phyloP scores from a whole-genome alignment of 53 echinoderm and acorn worm genomes.

The Paelopatides confundens region DNA sequence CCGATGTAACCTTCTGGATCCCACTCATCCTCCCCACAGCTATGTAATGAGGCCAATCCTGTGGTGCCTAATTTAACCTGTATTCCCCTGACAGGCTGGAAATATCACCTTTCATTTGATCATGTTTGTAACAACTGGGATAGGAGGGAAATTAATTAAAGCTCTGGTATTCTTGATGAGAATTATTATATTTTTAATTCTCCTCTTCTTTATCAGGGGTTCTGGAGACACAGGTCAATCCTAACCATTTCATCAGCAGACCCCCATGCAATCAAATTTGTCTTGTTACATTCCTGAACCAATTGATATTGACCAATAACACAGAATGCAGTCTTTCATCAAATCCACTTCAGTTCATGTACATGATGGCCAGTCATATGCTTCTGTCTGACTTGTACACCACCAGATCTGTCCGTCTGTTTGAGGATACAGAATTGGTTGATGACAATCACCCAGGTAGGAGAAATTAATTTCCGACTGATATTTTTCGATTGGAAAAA shows the following conservation, averaged over 20 bases:
- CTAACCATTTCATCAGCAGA: background rate
- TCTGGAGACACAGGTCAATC: background rate
- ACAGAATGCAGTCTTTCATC: slow-evolving; percentile 63
- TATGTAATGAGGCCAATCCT: no score
- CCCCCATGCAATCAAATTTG: slow-evolving; percentile 84
- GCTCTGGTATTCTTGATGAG: background rate
- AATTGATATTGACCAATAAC: slow-evolving; percentile 62
- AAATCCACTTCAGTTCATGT: slow-evolving; percentile 76
- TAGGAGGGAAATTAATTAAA: background rate
- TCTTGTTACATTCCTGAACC: slow-evolving; percentile 66
- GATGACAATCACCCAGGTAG: slow-evolving; percentile 64
- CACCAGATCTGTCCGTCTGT: slow-evolving; percentile 76
- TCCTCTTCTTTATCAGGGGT: background rate
- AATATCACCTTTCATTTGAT: no score
- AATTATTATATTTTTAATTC: background rate
- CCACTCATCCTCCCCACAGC: no score
- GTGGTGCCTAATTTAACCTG: background rate
- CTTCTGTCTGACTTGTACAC: slow-evolving; percentile 84
- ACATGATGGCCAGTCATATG: slow-evolving; percentile 84
- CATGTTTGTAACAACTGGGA: background rate
- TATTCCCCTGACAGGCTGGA: background rate
- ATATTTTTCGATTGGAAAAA: no score
- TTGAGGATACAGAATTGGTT: slow-evolving; percentile 10
- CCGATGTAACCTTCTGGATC: no score
- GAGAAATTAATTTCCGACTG: no score